Base-by-base conservation (phyloP, 37 sponge, comb jelly and placozoan species). In the Petrosia ficiformis region DNA sequence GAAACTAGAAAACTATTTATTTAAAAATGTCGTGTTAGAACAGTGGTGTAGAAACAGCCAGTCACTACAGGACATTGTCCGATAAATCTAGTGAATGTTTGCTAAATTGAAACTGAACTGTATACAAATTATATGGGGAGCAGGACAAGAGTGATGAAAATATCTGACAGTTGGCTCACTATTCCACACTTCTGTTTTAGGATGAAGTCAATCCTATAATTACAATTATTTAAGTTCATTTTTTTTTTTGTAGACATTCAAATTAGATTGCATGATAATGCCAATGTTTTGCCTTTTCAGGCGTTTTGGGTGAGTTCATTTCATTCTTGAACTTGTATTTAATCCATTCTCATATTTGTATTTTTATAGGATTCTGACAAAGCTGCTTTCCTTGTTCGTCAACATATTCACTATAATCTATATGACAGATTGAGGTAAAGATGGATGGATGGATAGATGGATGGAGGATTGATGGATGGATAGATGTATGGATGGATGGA, bases 401-500 rank as follows among this genome's bases (percentile, higher is more conserved):
- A 92, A 57, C 82, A 92, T 68, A 79, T 88, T 21, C 80, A 85
- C n/a, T 89, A 87, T 78, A 92, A 75, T 69, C 87, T 98, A 30
- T 95, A 92, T 70, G 99, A 98, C 73, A 75, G 93, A 70, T 79
- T 95, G 26, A 93, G 94, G 94, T 94, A 30, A 42, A 56, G n/a
- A n/a, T n/a, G n/a, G n/a, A n/a, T n/a, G n/a, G n/a, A n/a, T n/a
- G n/a, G n/a, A n/a, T n/a, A n/a, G n/a, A n/a, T n/a, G n/a, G n/a
- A n/a, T n/a, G n/a, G n/a, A n/a, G n/a, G n/a, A n/a, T n/a, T n/a
- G n/a, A n/a, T n/a, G n/a, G n/a, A n/a, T n/a, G n/a, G n/a, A n/a
- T n/a, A n/a, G n/a, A n/a, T n/a, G n/a, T n/a, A n/a, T n/a, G n/a
- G n/a, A n/a, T n/a, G n/a, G n/a, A n/a, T n/a, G n/a, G n/a, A n/a